Evolutionary conservation across 2,797 vertebrate species (phyloP), one percentile per base, ranked within the genome.

Genomic region (Sebastes paucispinis): DNA sequence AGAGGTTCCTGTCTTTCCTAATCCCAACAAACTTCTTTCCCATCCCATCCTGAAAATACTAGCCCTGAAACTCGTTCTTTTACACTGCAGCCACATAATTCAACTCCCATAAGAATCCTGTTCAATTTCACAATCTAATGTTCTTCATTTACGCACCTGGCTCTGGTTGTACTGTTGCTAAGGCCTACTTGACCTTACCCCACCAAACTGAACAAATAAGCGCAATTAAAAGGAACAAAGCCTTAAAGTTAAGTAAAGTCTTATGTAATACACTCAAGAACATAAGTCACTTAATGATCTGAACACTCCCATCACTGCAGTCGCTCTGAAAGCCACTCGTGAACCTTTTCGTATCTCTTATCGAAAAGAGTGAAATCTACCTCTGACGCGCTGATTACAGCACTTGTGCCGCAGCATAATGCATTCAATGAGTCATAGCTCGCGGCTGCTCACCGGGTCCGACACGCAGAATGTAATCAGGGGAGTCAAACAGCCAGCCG

Each of bases 361-460:
- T 90, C 85, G 78, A 13, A 77, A 82, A 81, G 59, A 83, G 31
- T 66, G 0, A 73, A 78, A 79, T 74, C 43, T 73, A 65, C 79
- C 64, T 75, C 54, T 9, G 63, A 43, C 32, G 10, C 1, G 4
- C 71, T 71, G 79, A 91, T 88, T 79, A 77, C 43, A 47, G 78
- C 62, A 7, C 66, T 82, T 71, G 63, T 71, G 59, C 66, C 16
- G 16, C 20, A 4, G 58, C 52, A 68, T 73, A 85, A 75, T 79
- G 80, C 64, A 9, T 16, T 52, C 4, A 32, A 12, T 83, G 79
- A 89, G 64, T 88, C 87, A 89, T 16, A 29, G 20, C 83, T 64
- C 16, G n/a, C 6, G 2, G 59, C 59, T 39, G 69, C 65, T 80
- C 52, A 25, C 11, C 0, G 0, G 52, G 59, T 64, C 34, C 8